Conservation (phyloP, 2,797 vertebrate genomes). For the Phoeniculus purpureus region DNA sequence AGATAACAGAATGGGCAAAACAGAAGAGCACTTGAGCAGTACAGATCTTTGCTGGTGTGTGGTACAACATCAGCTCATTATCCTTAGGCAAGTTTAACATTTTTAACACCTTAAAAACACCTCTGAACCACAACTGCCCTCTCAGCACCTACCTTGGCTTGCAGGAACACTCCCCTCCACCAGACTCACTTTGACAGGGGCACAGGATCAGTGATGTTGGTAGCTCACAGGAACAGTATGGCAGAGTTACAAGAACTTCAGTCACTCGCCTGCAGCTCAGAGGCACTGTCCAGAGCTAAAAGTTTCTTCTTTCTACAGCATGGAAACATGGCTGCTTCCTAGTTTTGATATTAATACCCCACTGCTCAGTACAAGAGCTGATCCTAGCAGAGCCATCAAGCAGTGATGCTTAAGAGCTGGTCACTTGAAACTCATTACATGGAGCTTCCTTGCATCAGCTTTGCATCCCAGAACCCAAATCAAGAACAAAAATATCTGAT, state of each 20-base stretch:
- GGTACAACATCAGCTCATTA: not conserved
- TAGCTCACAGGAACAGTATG: not conserved
- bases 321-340: not conserved
- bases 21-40: not conserved
- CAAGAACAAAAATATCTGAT: not conserved
- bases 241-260: not conserved
- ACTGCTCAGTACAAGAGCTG: not conserved
- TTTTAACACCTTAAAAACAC: not conserved
- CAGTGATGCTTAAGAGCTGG: not conserved
- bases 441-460: not conserved
- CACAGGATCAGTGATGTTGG: not conserved
- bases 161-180: not conserved
- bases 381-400: not conserved
- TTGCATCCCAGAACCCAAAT: not conserved
- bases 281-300: not conserved
- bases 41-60: not conserved
- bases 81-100: not conserved
- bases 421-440: not conserved
- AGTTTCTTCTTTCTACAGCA: not conserved
- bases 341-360: not conserved
- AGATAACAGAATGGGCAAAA: not conserved
- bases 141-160: not conserved
- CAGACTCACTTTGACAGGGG: not conserved
- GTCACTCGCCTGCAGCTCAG: not conserved
- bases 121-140: not conserved